Evolutionary conservation across 2,888 invertebrate genomes (phyloP), one percentile per base, ranked within the genome.

Genomic region (Nesidiocoris tenuis): DNA sequence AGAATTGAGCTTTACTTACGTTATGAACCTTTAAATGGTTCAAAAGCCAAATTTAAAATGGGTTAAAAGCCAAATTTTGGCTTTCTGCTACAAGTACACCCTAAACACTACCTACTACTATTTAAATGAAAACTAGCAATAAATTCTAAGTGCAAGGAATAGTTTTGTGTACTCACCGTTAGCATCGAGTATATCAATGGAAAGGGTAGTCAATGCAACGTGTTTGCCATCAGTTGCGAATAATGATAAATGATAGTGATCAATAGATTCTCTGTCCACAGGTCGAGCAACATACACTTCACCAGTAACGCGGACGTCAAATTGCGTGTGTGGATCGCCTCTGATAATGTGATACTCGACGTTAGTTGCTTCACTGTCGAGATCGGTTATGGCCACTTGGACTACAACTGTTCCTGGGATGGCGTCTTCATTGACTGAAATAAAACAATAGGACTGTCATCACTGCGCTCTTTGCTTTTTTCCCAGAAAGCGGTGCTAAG

Each of bases 221-320:
- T 91, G 95, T 83, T 93, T 91, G 57, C 95, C 95, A 86, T 98
- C 98, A 21, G 95, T 94, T 72, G 95, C 96, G 78, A 93, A 88
- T 17, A 98, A 90, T 78, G 87, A 88, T 16, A 98, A 87, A 79
- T 90, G 87, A 84, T 96, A 96, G 79, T 84, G 86, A 66, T 90
- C 85, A 74, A 89, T 87, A 9, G 86, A 85, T 86, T 98, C 97
- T 78, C 96, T 87, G 84, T 98, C 97, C 59, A 98, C 86, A 76
- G 87, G 82, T 82, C 92, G 91, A 80, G 93, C 90, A 77, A 93
- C 90, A 84, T 89, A 90, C 80, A 97, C 87, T 85, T 95, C 94
- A n/a, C 95, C 96, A 61, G 91, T 91, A 77, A 90, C 88, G 63
- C 93, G 88, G 80, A 97, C 90, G 84, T 91, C 90, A 84, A 96